These are phyloP conservation scores for Arrhamphus sclerolepis DNA, from an alignment of 2,797 vertebrate genomes.

Conservation along the genomic window DNA sequence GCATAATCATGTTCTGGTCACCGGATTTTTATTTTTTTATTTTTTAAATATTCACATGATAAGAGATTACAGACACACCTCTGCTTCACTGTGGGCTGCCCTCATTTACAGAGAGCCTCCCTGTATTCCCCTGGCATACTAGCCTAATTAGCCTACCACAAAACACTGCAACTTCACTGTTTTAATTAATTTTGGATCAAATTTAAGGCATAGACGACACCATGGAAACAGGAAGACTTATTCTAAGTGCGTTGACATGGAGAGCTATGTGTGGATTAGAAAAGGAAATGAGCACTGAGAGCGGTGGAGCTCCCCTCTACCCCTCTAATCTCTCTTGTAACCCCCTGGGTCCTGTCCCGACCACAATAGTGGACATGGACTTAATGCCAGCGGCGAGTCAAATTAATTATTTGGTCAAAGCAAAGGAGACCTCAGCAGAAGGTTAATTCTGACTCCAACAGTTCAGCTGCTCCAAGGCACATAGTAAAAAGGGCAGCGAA, in stretches of 20 bases:
- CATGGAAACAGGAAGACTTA: constrained; percentile 14
- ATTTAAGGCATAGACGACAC: constrained; percentile 25
- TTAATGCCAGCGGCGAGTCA: constrained; percentile 55
- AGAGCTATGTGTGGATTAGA: constrained; percentile 3
- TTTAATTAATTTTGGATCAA: constrained; percentile 49
- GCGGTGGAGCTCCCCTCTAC: constrained; percentile 14
- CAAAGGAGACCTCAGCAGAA: constrained; percentile 35
- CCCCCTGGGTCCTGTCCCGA: constrained; percentile 39
- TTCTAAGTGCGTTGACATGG: constrained; percentile 16
- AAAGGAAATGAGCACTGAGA: constrained; percentile 27
- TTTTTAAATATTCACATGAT: constrained; percentile 20
- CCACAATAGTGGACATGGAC: constrained; percentile 27
- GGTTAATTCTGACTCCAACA: constrained; percentile 20
- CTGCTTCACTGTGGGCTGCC: constrained; percentile 47
- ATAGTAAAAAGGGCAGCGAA: constrained; percentile 30
- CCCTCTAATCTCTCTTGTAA: constrained; percentile 34
- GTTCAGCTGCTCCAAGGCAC: constrained; percentile 34
- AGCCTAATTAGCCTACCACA: constrained; percentile 64
- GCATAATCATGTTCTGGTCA: constrained; percentile 29
- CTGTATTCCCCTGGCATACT: constrained; percentile 52
- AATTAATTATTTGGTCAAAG: constrained; percentile 63
- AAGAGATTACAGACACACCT: constrained; percentile 26
- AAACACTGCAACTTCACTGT: constrained; percentile 25
- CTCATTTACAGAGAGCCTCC: constrained; percentile 52
- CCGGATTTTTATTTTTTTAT: constrained; percentile 19